Percentiles rank a stretch among this genome's conserved stretches.
Evolutionary conservation across 1,140 invertebrate species (phyloP).

Genomic region (Drosophila gunungcola): DNA sequence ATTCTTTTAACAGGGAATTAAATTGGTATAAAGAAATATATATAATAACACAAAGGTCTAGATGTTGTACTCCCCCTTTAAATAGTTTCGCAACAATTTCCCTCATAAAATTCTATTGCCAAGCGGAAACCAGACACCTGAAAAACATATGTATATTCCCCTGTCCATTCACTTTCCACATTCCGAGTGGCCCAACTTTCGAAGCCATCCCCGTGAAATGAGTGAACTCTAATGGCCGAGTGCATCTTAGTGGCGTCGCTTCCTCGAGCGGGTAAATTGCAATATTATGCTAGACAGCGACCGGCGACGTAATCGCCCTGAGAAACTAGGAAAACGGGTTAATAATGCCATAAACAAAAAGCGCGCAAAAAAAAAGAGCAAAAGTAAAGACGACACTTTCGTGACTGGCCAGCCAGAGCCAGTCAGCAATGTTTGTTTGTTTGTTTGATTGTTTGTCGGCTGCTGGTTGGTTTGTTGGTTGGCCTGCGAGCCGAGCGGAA

Average conservation of each 20-base stretch:
- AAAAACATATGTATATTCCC: not conserved
- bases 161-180: constrained; percentile 38
- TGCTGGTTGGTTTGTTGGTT: constrained; percentile 20
- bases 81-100: too few relatives aligned
- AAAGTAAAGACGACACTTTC: constrained; percentile 78
- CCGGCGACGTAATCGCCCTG: constrained; percentile 58
- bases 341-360: constrained; percentile 78
- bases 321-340: constrained; percentile 80
- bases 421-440: constrained; percentile 51
- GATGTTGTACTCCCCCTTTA: too few relatives aligned
- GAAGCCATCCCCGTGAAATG: constrained; percentile 32
- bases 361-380: constrained; percentile 48
- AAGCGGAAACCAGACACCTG: constrained; percentile 11
- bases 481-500: constrained; percentile 56
- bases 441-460: constrained; percentile 37
- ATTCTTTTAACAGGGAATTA: too few relatives aligned
- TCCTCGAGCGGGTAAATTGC: constrained; percentile 71
- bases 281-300: constrained; percentile 67
- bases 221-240: constrained; percentile 32
- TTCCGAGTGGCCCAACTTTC: constrained; percentile 28
- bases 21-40: too few relatives aligned
- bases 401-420: constrained; percentile 65
- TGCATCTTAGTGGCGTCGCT: constrained; percentile 40
- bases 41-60: too few relatives aligned
- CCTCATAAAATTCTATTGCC: constrained; percentile 1